These are phyloP conservation scores for Nasalis larvatus DNA, from an alignment of 2,113 vertebrate species.

Conservation along the genomic window DNA sequence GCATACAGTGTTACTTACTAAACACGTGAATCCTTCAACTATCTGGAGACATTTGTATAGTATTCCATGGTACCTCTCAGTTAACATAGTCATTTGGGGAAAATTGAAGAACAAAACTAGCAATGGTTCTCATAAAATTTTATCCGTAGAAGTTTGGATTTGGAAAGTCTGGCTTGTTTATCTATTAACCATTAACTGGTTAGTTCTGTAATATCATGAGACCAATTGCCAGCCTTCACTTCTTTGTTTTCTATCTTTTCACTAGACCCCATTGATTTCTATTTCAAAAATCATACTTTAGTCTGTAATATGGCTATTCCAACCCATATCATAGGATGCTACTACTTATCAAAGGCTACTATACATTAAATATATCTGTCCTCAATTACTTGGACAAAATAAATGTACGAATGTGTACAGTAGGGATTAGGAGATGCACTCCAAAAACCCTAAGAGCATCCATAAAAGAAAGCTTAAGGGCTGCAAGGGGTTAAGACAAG, in stretches of 20 bases:
- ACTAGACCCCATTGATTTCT: background rate
- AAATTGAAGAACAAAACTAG: background rate
- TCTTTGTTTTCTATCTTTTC: background rate
- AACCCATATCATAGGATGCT: background rate
- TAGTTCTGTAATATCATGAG: background rate
- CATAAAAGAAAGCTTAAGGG: background rate
- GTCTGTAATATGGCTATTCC: background rate
- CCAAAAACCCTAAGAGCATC: background rate
- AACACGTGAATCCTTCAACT: background rate
- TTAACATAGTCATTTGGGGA: background rate
- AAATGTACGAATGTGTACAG: background rate
- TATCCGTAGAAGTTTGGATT: background rate
- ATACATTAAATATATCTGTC: background rate
- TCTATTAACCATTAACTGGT: background rate
- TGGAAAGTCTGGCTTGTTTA: background rate
- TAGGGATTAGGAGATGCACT: background rate
- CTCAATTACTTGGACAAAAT: background rate
- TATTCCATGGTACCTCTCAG: background rate
- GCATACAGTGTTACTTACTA: background rate
- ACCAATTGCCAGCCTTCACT: background rate
- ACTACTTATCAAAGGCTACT: background rate
- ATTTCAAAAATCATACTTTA: slow-evolving; percentile 8
- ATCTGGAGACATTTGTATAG: background rate
- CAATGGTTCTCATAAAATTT: background rate
- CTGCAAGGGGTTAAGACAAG: background rate